A percentile compares a stretch with the other conserved stretches of the same genome.
These are phyloP conservation scores for Dendronephthya gigantea DNA, from an alignment of 64 coral and sea anemone species.

Conservation along the genomic window DNA sequence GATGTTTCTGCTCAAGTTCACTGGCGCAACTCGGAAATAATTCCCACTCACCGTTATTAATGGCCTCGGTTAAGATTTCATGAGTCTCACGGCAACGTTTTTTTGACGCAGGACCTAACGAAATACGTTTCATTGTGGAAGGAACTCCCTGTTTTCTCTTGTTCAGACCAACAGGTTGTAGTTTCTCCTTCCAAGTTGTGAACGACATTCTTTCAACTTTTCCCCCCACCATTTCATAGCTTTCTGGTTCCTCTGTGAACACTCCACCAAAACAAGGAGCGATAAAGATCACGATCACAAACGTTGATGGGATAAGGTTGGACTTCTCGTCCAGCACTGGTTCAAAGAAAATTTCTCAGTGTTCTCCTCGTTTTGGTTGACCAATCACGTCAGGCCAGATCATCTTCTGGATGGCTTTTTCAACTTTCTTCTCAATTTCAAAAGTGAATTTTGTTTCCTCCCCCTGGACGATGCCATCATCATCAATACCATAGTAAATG, in stretches of 20 bases:
- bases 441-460: neutral
- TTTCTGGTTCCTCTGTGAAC: conserved; percentile 4
- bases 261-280: neutral
- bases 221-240: neutral
- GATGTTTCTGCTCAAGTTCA: neutral
- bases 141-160: too few species aligned
- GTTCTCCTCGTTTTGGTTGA: conserved; percentile 7
- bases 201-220: neutral
- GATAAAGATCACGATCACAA: conserved; percentile 4
- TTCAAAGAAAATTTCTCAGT: neutral
- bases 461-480: neutral
- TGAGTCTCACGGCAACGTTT: neutral
- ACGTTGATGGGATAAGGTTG: neutral
- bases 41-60: neutral
- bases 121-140: neutral
- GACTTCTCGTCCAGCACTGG: neutral
- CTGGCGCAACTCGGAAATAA: neutral
- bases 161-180: neutral
- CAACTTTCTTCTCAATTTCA: neutral
- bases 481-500: neutral
- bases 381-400: neutral
- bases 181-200: neutral
- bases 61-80: neutral
- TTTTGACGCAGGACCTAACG: neutral
- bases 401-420: neutral